These are phyloP conservation scores for Galeruca laticollis DNA, from an alignment of 2,888 invertebrate genomes.

Conservation along the genomic window DNA sequence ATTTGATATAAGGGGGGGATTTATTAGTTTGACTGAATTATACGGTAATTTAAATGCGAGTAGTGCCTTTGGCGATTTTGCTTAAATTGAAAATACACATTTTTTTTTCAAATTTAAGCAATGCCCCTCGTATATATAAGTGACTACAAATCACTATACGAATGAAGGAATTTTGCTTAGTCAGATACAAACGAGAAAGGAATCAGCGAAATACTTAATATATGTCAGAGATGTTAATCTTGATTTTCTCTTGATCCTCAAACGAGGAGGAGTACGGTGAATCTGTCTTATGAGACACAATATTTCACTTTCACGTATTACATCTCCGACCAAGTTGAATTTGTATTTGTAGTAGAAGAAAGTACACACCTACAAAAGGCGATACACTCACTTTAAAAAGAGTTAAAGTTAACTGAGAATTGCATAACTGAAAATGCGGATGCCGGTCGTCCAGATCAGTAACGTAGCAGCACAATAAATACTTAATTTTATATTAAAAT, in stretches of 20 bases:
- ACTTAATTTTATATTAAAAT: too few relatives aligned
- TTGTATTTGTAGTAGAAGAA: conserved; percentile 39
- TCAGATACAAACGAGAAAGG: neutral
- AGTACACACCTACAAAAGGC: conserved; percentile 43
- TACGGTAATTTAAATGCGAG: too few relatives aligned
- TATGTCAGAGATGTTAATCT: conserved; percentile 26
- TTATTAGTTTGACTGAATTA: too few relatives aligned
- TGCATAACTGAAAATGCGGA: conserved; percentile 38
- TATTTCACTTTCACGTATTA: conserved; percentile 47
- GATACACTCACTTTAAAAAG: conserved; percentile 28
- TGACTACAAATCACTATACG: neutral
- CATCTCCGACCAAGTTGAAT: conserved; percentile 40
- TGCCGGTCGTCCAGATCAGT: conserved; percentile 15
- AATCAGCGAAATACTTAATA: conserved; percentile 17
- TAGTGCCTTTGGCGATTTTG: too few relatives aligned
- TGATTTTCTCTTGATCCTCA: conserved; percentile 24
- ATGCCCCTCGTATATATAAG: neutral
- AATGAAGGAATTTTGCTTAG: neutral
- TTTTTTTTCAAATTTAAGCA: too few relatives aligned
- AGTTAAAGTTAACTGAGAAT: conserved; percentile 35
- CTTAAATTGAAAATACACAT: too few relatives aligned
- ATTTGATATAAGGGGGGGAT: too few relatives aligned
- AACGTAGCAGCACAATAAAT: neutral
- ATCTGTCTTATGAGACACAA: conserved; percentile 36
- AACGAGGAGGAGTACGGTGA: conserved; percentile 17